Percentiles rank a stretch among this genome's conserved stretches.
Evolutionary conservation across 64 coral and sea anemone genomes (phyloP).

Genomic region (Actinia tenebrosa): DNA sequence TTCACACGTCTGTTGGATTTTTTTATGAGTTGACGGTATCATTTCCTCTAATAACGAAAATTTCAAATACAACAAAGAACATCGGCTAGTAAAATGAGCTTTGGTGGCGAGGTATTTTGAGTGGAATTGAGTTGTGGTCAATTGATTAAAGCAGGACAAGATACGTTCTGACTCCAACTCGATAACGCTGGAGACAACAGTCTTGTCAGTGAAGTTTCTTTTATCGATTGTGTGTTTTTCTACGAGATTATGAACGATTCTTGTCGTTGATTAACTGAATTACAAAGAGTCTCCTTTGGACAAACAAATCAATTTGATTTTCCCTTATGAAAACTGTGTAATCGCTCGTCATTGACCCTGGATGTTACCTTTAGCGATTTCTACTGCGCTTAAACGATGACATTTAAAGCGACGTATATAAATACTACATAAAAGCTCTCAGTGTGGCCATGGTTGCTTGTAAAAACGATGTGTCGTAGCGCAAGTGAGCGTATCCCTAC

Average conservation of each 20-base stretch:
- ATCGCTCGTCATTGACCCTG: background rate
- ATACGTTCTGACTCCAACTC: slow-evolving; percentile 3
- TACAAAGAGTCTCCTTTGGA: background rate
- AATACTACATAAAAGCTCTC: slow-evolving; percentile 1
- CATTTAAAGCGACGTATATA: background rate
- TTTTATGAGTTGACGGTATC: background rate
- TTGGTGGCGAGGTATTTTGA: slow-evolving; percentile 11
- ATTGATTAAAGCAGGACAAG: background rate
- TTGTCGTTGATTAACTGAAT: background rate
- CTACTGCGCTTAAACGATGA: background rate
- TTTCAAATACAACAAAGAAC: background rate
- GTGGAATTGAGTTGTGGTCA: slow-evolving; percentile 6
- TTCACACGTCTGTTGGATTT: background rate
- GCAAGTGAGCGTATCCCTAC: background rate
- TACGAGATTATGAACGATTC: slow-evolving; percentile 5
- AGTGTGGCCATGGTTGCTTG: background rate
- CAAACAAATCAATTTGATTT: slow-evolving; percentile 16
- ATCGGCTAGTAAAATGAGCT: background rate
- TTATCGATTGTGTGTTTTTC: slow-evolving; percentile 25
- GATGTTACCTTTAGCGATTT: background rate
- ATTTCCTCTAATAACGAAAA: background rate
- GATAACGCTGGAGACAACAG: slow-evolving; percentile 14
- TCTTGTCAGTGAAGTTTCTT: slow-evolving; percentile 13
- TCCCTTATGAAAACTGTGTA: background rate
- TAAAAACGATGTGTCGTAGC: background rate